phyloP scores from a whole-genome alignment of 2,888 invertebrate species.

The Brachypalpus laphriformis region DNA sequence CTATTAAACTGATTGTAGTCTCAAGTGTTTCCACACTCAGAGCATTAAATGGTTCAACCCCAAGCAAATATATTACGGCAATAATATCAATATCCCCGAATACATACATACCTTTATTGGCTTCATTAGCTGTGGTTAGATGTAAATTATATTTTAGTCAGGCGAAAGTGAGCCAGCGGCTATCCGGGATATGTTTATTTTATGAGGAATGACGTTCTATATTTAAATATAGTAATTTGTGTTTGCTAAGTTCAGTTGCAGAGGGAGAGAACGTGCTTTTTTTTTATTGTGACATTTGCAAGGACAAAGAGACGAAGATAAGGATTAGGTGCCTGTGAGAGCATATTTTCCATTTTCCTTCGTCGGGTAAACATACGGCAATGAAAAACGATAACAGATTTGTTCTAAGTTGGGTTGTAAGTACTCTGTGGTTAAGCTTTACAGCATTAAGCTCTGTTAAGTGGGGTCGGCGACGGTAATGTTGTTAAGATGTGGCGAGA shows the following conservation, averaged over 20 bases:
- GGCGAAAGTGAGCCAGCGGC: neutral
- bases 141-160: conserved; percentile 61
- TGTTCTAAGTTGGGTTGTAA: conserved; percentile 31
- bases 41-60: conserved; percentile 62
- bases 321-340: neutral
- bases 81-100: conserved; percentile 56
- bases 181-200: conserved; percentile 9
- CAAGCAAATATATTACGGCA: conserved; percentile 56
- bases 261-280: neutral
- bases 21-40: conserved; percentile 61
- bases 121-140: conserved; percentile 59
- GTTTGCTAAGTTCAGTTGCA: neutral
- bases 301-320: conserved; percentile 14
- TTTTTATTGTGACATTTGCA: neutral
- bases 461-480: conserved; percentile 14
- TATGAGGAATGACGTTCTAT: neutral
- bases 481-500: conserved; percentile 5
- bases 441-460: conserved; percentile 42
- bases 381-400: conserved; percentile 29
- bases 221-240: neutral
- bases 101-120: conserved; percentile 56
- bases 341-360: conserved; percentile 20
- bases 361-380: conserved; percentile 21
- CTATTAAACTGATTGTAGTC: conserved; percentile 67
- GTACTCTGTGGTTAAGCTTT: conserved; percentile 54